These are phyloP conservation scores for Cygnus olor DNA, from an alignment of 2,797 vertebrate genomes.

Conservation along the genomic window DNA sequence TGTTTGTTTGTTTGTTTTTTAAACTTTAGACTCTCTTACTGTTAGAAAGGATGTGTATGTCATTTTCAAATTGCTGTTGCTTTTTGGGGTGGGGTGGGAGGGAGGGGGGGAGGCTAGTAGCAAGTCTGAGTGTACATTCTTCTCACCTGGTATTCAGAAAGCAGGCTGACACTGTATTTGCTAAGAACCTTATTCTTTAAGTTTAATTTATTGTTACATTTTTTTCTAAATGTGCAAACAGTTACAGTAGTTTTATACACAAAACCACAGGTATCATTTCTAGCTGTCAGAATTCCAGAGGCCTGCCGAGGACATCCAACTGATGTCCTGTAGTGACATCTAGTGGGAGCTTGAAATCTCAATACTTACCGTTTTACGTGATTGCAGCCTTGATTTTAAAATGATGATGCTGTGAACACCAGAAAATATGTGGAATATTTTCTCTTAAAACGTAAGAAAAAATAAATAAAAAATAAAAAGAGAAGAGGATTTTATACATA, in stretches of 20 bases:
- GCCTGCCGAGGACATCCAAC: conserved; percentile 39
- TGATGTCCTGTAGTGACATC: conserved; percentile 78
- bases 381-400: neutral
- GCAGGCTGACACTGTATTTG: conserved; percentile 42
- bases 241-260: conserved; percentile 69
- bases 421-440: conserved; percentile 1
- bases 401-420: neutral
- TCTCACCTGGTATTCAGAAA: conserved; percentile 42
- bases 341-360: conserved; percentile 46
- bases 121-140: neutral
- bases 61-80: conserved; percentile 13
- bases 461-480: neutral
- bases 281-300: conserved; percentile 72
- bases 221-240: conserved; percentile 72
- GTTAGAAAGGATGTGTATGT: conserved; percentile 8
- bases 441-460: neutral
- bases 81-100: neutral
- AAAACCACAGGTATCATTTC: conserved; percentile 73
- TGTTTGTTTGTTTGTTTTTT: neutral
- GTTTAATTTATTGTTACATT: conserved; percentile 72
- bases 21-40: neutral
- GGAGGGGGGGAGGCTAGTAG: too few species aligned
- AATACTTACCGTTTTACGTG: neutral
- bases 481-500: neutral
- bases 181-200: conserved; percentile 63